Base-by-base conservation (phyloP, 1,140 invertebrate species). In the Chymomyza costata region DNA sequence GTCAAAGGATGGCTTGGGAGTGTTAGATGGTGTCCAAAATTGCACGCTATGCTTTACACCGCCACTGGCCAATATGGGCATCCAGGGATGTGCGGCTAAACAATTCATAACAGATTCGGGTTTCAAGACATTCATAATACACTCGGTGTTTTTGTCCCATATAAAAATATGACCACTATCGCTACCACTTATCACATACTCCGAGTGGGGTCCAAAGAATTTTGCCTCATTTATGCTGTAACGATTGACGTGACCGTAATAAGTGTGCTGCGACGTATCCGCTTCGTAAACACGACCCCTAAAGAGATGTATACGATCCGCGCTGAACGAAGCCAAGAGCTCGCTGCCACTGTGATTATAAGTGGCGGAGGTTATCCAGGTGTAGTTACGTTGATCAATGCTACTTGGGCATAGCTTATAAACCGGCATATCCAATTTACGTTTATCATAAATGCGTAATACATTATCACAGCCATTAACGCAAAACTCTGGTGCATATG, bases 151-250 rank as follows among this genome's bases (percentile, higher is more conserved):
- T 84, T 93, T 94, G 60, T 97, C 94, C 96, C 96, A 98, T 32
- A 97, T 90, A 82, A 93, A 98, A 25, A 98, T 91, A 86, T 97
- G 91, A 16, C 94, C 92, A 87, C 95, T 97, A 85, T 98, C 96
- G 8, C 95, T 97, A 1, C 96, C 96, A 53, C 95, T 97, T 32
- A 96, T 89, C 15, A 97, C 87, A 86, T 91, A 97, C 86, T 97
- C 93, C 83, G 93, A 95, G 49, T 90, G 90, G 2, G 94, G 93
- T 0, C 96, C 96, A 87, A 94, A 97, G 87, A 95, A 97, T 76
- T 95, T 94, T 0, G 97, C 94, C 6, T 94, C 94, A 87, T 97
- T 98, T 18, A 97, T 95, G 3, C 92, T 94, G 14, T 89, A 89
- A 76, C 87, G 89, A 84, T 94, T 94, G 25, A 34, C 86, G 86